Conservation (phyloP, 1,140 invertebrate species). For the Lerema accius region DNA sequence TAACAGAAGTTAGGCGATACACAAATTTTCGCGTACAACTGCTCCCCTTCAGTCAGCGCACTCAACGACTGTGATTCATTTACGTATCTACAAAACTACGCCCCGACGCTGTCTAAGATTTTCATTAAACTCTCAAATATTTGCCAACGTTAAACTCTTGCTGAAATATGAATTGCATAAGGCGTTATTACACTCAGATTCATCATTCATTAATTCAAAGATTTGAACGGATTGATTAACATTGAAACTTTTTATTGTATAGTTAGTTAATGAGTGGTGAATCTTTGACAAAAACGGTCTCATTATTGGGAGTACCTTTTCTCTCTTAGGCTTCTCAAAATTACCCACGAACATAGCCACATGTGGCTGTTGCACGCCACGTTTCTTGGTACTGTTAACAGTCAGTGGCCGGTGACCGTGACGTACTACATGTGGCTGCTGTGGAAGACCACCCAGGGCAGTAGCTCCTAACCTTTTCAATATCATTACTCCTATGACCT, state of each 20-base stretch:
- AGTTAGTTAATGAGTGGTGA: too few relatives aligned
- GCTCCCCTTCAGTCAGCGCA: constrained; percentile 47
- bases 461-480: too few relatives aligned
- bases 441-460: too few relatives aligned
- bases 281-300: too few relatives aligned
- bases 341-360: too few relatives aligned
- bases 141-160: constrained; percentile 52
- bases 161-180: constrained; percentile 44
- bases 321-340: too few relatives aligned
- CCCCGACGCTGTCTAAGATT: constrained; percentile 51
- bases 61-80: constrained; percentile 61
- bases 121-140: constrained; percentile 73
- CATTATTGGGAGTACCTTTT: too few relatives aligned
- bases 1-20: constrained; percentile 72
- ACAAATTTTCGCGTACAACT: constrained; percentile 69
- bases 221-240: neutral
- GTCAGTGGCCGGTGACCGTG: too few relatives aligned
- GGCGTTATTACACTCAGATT: constrained; percentile 15
- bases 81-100: constrained; percentile 62
- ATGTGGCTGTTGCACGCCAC: too few relatives aligned
- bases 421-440: too few relatives aligned
- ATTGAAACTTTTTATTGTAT: constrained; percentile 2
- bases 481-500: too few relatives aligned
- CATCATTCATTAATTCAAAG: constrained; percentile 3
- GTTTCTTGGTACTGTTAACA: too few relatives aligned